Evolutionary conservation across 2,888 invertebrate species (phyloP).

Genomic region (Camptogramma bilineatum): DNA sequence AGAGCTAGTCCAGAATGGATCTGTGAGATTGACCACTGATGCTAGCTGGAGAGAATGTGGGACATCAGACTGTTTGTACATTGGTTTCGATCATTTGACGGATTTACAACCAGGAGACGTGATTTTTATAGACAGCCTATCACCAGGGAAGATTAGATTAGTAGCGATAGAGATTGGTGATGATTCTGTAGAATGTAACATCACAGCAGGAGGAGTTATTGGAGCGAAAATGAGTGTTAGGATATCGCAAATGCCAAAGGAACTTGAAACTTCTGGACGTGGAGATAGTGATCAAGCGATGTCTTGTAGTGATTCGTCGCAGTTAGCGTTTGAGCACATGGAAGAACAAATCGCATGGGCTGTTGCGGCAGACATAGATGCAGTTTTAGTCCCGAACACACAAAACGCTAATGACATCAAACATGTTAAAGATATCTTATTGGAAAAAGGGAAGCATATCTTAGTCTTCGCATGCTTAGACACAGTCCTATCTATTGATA

Average conservation of each 20-base stretch:
- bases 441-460: conserved; percentile 75
- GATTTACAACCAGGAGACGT: conserved; percentile 80
- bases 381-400: conserved; percentile 67
- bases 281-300: conserved; percentile 76
- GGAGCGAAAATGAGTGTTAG: conserved; percentile 81
- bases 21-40: conserved; percentile 81
- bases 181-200: conserved; percentile 80
- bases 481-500: conserved; percentile 66
- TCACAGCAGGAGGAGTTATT: conserved; percentile 82
- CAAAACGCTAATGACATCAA: conserved; percentile 66
- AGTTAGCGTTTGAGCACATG: conserved; percentile 89
- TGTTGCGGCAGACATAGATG: conserved; percentile 74
- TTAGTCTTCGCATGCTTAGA: conserved; percentile 75
- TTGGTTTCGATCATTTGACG: conserved; percentile 82
- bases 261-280: conserved; percentile 64
- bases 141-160: conserved; percentile 69
- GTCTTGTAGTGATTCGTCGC: conserved; percentile 82
- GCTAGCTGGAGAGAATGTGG: conserved; percentile 82
- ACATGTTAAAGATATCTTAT: conserved; percentile 61
- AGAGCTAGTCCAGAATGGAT: conserved; percentile 66
- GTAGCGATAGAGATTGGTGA: conserved; percentile 70
- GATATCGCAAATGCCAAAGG: conserved; percentile 79
- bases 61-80: conserved; percentile 81
- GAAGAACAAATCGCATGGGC: conserved; percentile 79
- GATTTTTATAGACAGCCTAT: conserved; percentile 77